A percentile compares a stretch with the other conserved stretches of the same genome.
phyloP scores from a whole-genome alignment of 2,797 vertebrate genomes.

The Gallirallus australis region DNA sequence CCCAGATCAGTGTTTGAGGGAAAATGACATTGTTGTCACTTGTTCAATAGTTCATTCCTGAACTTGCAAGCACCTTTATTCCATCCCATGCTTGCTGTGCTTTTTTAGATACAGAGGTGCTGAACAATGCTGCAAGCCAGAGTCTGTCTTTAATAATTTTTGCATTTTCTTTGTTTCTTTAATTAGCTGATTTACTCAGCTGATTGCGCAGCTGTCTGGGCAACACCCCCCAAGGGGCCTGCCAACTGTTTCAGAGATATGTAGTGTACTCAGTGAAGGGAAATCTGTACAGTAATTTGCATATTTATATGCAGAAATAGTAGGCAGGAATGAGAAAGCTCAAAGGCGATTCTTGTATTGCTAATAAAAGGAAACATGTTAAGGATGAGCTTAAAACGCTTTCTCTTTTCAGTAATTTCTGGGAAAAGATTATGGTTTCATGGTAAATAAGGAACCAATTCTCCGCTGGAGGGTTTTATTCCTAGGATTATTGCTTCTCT shows the following conservation, averaged over 20 bases:
- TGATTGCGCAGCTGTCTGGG: constrained; percentile 72
- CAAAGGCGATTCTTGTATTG: constrained; percentile 40
- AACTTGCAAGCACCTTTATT: not conserved
- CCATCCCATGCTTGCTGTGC: constrained; percentile 9
- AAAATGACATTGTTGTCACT: not conserved
- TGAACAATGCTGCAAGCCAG: constrained; percentile 18
- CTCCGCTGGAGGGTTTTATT: constrained; percentile 20
- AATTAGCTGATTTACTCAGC: constrained; percentile 77
- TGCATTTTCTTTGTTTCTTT: constrained; percentile 75
- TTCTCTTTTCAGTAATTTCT: constrained; percentile 50
- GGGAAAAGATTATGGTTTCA: constrained; percentile 31
- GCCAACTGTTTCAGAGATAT: constrained; percentile 69
- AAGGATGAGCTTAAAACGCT: constrained; percentile 41
- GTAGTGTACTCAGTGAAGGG: constrained; percentile 14
- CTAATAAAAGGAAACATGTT: constrained; percentile 39
- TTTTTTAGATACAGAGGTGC: constrained; percentile 46
- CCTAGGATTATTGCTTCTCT: not conserved
- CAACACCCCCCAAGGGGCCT: constrained; percentile 53
- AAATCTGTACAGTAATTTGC: constrained; percentile 59
- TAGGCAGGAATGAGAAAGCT: constrained; percentile 32
- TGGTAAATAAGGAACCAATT: constrained; percentile 46
- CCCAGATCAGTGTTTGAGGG: not conserved
- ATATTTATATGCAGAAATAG: constrained; percentile 32
- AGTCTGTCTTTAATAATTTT: constrained; percentile 65
- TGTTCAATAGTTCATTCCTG: not conserved